Conservation (phyloP, 2,113 vertebrate species). For the Mus spicilegus region DNA sequence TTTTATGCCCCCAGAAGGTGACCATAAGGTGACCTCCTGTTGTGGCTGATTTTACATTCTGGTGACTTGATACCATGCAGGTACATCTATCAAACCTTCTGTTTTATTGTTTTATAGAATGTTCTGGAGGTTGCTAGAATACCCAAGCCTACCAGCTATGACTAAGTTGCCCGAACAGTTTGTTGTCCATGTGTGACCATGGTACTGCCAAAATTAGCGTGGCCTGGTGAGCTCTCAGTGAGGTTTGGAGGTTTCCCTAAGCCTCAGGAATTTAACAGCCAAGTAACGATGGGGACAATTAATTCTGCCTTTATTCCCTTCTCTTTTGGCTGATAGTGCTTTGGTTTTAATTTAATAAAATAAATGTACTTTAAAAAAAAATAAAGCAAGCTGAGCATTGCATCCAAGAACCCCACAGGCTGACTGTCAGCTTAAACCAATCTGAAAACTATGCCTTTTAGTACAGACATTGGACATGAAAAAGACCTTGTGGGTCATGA, state of each 20-base stretch:
- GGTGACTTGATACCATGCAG: background rate
- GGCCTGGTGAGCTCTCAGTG: constrained; percentile 33
- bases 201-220: background rate
- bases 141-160: background rate
- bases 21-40: too few species aligned
- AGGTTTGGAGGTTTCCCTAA: background rate
- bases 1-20: background rate
- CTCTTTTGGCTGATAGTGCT: constrained; percentile 47
- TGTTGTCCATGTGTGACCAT: constrained; percentile 41
- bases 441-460: constrained; percentile 66
- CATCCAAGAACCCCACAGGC: background rate
- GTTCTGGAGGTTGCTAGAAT: constrained; percentile 38
- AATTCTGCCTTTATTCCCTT: background rate
- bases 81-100: constrained; percentile 28
- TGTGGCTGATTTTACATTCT: accelerated
- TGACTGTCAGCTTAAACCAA: constrained; percentile 76
- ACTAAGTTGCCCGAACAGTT: constrained; percentile 49
- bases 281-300: constrained; percentile 33
- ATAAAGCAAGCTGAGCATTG: background rate
- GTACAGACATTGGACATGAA: constrained; percentile 64
- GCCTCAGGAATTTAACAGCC: constrained; percentile 23
- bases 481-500: constrained; percentile 74
- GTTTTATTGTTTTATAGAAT: constrained; percentile 51
- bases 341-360: constrained; percentile 73
- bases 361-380: constrained; percentile 46